phyloP scores from a whole-genome alignment of 2,113 vertebrate genomes.

The Cyanoderma ruficeps region DNA sequence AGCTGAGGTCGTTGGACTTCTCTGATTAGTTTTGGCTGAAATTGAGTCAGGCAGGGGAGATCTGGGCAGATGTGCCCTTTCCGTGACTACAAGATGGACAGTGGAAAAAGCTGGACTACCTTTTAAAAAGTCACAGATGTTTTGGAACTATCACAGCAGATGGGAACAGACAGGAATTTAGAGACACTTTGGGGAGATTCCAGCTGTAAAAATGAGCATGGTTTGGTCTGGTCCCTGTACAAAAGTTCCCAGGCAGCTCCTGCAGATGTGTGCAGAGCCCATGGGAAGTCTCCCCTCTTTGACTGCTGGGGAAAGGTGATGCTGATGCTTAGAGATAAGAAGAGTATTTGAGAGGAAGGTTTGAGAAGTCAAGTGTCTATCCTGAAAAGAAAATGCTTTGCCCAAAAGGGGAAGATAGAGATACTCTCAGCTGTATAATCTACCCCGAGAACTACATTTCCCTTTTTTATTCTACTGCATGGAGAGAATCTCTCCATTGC shows the following conservation, averaged over 20 bases:
- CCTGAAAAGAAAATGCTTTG: not conserved
- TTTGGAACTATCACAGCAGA: not conserved
- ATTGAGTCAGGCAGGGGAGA: not conserved
- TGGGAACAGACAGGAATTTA: not conserved
- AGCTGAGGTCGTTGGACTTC: not conserved
- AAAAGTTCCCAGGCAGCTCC: not conserved
- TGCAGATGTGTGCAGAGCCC: not conserved
- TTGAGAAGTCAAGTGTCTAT: not conserved
- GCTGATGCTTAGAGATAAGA: not conserved
- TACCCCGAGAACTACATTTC: not conserved
- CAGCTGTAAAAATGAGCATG: accelerated
- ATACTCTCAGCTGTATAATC: not conserved
- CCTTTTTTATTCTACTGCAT: not conserved
- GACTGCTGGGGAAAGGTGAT: not conserved
- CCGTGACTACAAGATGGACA: too few relatives aligned
- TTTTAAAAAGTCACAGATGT: not conserved
- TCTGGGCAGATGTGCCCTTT: not conserved
- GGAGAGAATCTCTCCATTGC: not conserved
- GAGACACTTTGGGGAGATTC: not conserved
- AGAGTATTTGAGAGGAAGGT: not conserved
- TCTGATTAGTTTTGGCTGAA: not conserved
- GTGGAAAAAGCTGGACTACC: not conserved
- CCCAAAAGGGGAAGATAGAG: not conserved
- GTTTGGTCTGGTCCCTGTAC: not conserved
- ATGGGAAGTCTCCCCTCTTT: not conserved